phyloP scores from a whole-genome alignment of 2,113 vertebrate species.

The Pseudorhombus dupliciocellatus region DNA sequence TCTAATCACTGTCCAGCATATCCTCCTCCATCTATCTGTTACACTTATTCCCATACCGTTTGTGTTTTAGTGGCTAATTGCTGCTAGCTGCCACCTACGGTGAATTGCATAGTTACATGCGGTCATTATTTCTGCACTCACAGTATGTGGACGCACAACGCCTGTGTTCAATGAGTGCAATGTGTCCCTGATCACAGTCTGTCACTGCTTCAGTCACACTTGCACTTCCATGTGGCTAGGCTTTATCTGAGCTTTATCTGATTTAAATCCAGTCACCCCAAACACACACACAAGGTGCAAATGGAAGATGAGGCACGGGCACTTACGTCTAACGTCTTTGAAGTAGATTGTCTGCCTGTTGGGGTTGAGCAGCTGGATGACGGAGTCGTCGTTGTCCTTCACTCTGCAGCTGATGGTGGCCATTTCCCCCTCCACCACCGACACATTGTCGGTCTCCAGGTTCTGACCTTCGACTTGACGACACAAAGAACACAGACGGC shows the following conservation, averaged over 20 bases:
- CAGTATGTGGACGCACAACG: not conserved
- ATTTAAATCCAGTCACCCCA: not conserved
- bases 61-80: not conserved
- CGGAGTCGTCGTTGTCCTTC: constrained; percentile 95
- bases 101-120: not conserved
- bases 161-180: not conserved
- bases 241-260: not conserved
- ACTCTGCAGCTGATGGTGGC: constrained; percentile 84
- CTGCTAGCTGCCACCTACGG: not conserved
- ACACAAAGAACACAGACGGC: constrained; percentile 20
- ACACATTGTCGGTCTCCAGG: constrained; percentile 87
- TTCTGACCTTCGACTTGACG: constrained; percentile 87
- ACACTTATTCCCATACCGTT: not conserved
- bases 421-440: constrained; percentile 82
- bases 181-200: not conserved
- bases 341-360: constrained; percentile 97
- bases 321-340: constrained; percentile 93
- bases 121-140: not conserved
- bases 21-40: too few species aligned
- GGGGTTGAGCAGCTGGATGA: constrained; percentile 98
- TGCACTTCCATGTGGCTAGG: not conserved
- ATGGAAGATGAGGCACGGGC: not conserved
- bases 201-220: not conserved
- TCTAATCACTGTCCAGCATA: too few species aligned
- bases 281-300: not conserved